Conservation (phyloP, 2,113 vertebrate species). For the Pteruthius melanotis region DNA sequence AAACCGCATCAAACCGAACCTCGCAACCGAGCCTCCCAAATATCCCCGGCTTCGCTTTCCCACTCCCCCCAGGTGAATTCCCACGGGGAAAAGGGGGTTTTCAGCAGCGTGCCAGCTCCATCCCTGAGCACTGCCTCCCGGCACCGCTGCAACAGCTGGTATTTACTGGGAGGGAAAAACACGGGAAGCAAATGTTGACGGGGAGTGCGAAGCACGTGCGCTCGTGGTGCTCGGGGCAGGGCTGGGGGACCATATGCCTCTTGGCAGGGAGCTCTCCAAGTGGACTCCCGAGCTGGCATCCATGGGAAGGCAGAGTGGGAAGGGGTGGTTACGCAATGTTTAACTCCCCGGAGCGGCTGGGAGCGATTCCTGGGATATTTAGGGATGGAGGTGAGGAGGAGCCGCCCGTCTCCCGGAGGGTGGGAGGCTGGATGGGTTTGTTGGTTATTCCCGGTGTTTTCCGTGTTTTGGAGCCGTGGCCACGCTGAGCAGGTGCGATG, state of each 20-base stretch:
- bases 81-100: background rate
- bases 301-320: background rate
- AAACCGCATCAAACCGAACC: background rate
- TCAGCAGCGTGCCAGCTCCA: background rate
- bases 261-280: background rate
- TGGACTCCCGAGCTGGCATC: background rate
- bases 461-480: background rate
- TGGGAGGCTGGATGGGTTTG: background rate
- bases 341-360: fast-evolving
- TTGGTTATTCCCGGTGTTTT: background rate
- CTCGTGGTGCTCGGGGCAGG: background rate
- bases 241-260: background rate
- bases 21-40: background rate
- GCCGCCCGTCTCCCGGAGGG: background rate
- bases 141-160: background rate
- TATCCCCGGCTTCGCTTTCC: background rate
- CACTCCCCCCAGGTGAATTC: background rate
- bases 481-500: background rate
- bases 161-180: background rate
- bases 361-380: background rate
- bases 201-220: background rate
- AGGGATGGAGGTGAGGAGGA: background rate
- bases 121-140: background rate
- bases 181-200: background rate
- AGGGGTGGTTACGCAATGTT: fast-evolving